Percentiles rank a stretch among this genome's conserved stretches.
phyloP scores from a whole-genome alignment of 2,797 vertebrate genomes.

The Tauraco hartlaubi region DNA sequence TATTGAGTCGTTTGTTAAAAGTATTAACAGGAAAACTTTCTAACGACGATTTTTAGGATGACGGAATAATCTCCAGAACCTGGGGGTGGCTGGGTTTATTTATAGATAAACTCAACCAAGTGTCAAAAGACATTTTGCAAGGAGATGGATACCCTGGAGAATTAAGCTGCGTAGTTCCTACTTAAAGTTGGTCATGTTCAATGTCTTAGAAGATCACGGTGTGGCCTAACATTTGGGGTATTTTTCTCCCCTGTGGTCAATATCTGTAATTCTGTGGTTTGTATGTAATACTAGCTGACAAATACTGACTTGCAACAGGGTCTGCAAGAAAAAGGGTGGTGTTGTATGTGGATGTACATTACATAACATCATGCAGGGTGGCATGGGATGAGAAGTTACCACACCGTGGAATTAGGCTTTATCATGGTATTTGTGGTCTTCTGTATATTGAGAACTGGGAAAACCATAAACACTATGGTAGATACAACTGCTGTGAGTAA shows the following conservation, averaged over 20 bases:
- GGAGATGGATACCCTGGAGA: background rate
- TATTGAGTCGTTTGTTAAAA: background rate
- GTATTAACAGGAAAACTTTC: background rate
- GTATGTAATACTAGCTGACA: background rate
- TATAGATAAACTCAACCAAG: background rate
- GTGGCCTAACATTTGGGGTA: background rate
- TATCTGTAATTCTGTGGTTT: constrained; percentile 23
- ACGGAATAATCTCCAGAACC: background rate
- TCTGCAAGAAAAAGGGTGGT: background rate
- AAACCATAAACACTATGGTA: background rate
- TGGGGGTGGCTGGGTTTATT: background rate
- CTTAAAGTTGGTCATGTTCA: background rate
- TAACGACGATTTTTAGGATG: background rate
- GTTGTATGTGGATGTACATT: background rate
- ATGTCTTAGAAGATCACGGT: background rate
- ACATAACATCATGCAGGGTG: background rate
- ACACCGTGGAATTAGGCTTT: background rate
- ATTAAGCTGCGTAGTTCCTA: background rate
- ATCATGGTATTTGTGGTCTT: constrained; percentile 23
- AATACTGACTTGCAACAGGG: background rate
- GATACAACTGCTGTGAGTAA: background rate
- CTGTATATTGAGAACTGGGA: background rate
- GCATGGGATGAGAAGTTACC: background rate
- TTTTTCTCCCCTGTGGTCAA: background rate
- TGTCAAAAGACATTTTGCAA: background rate